Evolutionary conservation across 2,888 invertebrate species (phyloP).

Genomic region (Hypena proboscidalis): DNA sequence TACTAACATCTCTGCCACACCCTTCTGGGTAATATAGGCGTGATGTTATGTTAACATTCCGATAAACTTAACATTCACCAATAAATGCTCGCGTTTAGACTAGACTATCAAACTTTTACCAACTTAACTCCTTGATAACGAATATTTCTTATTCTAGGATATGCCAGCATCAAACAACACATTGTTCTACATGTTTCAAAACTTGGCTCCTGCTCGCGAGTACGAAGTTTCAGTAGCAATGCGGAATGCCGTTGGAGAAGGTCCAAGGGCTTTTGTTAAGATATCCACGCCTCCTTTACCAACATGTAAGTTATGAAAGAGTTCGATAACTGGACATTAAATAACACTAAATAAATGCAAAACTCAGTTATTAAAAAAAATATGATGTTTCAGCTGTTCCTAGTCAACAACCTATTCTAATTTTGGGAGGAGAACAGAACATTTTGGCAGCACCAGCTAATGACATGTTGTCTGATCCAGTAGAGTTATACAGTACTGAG

Average conservation of each 20-base stretch:
- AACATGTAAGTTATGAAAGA: slow-evolving; percentile 80
- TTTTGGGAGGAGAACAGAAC: slow-evolving; percentile 88
- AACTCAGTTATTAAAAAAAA: no score
- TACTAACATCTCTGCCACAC: no score
- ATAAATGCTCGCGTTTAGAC: no score
- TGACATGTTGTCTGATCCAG: slow-evolving; percentile 88
- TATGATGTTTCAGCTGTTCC: slow-evolving; percentile 86
- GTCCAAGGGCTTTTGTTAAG: slow-evolving; percentile 87
- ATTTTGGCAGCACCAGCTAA: slow-evolving; percentile 88
- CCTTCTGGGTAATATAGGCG: no score
- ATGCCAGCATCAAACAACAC: slow-evolving; percentile 89
- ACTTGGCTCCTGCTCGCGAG: slow-evolving; percentile 88
- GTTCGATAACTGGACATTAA: background rate
- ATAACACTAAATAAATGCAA: no score
- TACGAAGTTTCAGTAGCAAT: slow-evolving; percentile 92
- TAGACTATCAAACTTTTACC: no score
- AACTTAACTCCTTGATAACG: no score
- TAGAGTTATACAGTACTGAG: slow-evolving; percentile 86
- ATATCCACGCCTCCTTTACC: slow-evolving; percentile 89
- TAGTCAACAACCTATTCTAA: slow-evolving; percentile 88
- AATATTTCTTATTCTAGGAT: slow-evolving; percentile 83
- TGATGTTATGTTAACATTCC: no score
- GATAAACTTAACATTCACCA: no score
- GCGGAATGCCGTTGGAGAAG: slow-evolving; percentile 92
- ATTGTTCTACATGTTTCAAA: slow-evolving; percentile 91